Conservation (phyloP, 2,888 invertebrate species). For the Conomelus anceps region DNA sequence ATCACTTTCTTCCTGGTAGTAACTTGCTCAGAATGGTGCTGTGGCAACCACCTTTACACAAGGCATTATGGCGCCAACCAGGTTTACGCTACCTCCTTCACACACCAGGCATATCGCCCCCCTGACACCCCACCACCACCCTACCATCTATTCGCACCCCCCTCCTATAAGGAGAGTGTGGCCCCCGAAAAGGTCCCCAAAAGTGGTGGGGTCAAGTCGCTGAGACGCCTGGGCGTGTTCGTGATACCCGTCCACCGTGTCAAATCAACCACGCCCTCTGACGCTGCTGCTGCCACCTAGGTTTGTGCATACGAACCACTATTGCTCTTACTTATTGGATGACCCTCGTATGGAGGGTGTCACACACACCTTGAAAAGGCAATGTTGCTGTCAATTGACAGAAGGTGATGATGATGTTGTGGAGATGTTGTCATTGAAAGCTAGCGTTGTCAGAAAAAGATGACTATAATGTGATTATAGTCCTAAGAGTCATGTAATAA, state of each 20-base stretch:
- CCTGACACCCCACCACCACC: conserved; percentile 46
- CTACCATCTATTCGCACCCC: conserved; percentile 51
- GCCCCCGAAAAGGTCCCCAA: background rate
- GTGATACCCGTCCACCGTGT: conserved; percentile 29
- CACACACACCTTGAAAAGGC: too few relatives aligned
- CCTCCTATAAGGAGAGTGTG: conserved; percentile 45
- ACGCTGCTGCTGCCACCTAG: background rate
- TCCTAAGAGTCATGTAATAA: too few relatives aligned
- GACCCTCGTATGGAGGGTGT: background rate
- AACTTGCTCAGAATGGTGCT: conserved; percentile 52
- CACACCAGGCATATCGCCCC: conserved; percentile 26
- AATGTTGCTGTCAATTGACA: too few relatives aligned
- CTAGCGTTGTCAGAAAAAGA: too few relatives aligned
- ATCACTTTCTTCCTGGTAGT: conserved; percentile 51
- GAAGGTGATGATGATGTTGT: too few relatives aligned
- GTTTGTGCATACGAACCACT: background rate
- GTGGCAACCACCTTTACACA: conserved; percentile 40
- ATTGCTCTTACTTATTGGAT: background rate
- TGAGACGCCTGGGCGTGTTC: conserved; percentile 19
- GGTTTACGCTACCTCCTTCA: conserved; percentile 30
- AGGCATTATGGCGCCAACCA: conserved; percentile 38
- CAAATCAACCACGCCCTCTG: conserved; percentile 4
- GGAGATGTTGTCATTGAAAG: too few relatives aligned
- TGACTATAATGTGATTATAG: too few relatives aligned
- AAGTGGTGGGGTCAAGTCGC: background rate